These are phyloP conservation scores for Diabrotica undecimpunctata DNA, from an alignment of 1,140 invertebrate species.

Conservation along the genomic window DNA sequence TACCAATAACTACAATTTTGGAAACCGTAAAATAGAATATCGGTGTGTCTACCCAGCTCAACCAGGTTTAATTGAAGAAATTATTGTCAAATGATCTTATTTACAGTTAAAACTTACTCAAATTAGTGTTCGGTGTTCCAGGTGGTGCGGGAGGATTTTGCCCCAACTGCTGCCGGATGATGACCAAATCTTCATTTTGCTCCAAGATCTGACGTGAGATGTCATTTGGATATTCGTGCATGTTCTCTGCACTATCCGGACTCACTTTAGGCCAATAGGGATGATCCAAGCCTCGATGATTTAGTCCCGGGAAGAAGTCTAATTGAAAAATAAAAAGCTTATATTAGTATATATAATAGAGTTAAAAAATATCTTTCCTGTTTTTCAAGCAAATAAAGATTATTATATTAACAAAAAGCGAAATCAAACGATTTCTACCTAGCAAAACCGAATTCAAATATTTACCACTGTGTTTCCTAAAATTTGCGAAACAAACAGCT, in stretches of 20 bases:
- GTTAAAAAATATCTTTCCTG: background rate
- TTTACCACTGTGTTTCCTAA: too few species aligned
- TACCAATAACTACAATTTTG: too few species aligned
- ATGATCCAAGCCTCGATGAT: slow-evolving; percentile 60
- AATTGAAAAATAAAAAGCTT: background rate
- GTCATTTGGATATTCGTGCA: slow-evolving; percentile 60
- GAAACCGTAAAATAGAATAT: too few species aligned
- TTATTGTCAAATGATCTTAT: too few species aligned
- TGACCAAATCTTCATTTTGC: slow-evolving; percentile 54
- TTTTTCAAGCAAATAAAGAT: too few species aligned
- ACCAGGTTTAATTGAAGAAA: too few species aligned
- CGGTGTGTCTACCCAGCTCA: too few species aligned
- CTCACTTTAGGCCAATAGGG: slow-evolving; percentile 77
- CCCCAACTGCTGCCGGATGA: slow-evolving; percentile 50
- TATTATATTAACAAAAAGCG: too few species aligned
- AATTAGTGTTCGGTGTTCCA: slow-evolving; percentile 42
- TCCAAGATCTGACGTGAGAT: slow-evolving; percentile 48
- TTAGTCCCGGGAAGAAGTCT: slow-evolving; percentile 52
- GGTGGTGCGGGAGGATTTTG: slow-evolving; percentile 46
- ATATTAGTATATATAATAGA: background rate
- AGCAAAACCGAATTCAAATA: too few species aligned
- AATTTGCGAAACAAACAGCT: too few species aligned
- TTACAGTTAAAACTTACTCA: slow-evolving; percentile 22
- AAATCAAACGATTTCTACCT: too few species aligned
- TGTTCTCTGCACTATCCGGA: slow-evolving; percentile 59